These are phyloP conservation scores for Anastrepha obliqua DNA, from an alignment of 1,140 invertebrate genomes.

Conservation along the genomic window DNA sequence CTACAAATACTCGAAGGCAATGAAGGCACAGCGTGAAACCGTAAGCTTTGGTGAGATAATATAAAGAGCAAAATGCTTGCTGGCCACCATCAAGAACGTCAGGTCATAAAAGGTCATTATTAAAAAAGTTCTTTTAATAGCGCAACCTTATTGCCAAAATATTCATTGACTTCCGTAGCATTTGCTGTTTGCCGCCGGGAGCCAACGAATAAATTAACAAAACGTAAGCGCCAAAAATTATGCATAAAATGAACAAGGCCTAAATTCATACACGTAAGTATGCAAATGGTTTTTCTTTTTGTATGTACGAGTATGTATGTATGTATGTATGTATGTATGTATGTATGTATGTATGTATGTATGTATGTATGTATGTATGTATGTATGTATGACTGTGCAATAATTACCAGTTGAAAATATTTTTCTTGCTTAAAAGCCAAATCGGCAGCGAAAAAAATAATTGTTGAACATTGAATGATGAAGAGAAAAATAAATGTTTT, in stretches of 20 bases:
- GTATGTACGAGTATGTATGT: too few relatives aligned
- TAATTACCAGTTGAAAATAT: too few relatives aligned
- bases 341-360: too few relatives aligned
- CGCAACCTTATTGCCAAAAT: slow-evolving; percentile 3
- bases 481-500: too few relatives aligned
- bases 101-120: slow-evolving; percentile 3
- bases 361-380: too few relatives aligned
- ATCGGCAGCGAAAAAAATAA: too few relatives aligned
- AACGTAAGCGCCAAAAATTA: slow-evolving; percentile 1
- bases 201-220: neutral
- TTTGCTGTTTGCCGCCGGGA: neutral
- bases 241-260: neutral
- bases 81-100: neutral
- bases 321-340: too few relatives aligned
- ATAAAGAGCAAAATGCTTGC: neutral
- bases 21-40: neutral
- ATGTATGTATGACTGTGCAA: too few relatives aligned
- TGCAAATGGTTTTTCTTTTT: too few relatives aligned
- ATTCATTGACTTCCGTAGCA: neutral
- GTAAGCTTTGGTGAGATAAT: neutral
- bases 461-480: too few relatives aligned
- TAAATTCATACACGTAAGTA: neutral
- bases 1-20: neutral
- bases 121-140: slow-evolving; percentile 10
- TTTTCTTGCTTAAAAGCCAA: too few relatives aligned